Conservation (phyloP, 2,888 invertebrate genomes). For the Polia nebulosa region DNA sequence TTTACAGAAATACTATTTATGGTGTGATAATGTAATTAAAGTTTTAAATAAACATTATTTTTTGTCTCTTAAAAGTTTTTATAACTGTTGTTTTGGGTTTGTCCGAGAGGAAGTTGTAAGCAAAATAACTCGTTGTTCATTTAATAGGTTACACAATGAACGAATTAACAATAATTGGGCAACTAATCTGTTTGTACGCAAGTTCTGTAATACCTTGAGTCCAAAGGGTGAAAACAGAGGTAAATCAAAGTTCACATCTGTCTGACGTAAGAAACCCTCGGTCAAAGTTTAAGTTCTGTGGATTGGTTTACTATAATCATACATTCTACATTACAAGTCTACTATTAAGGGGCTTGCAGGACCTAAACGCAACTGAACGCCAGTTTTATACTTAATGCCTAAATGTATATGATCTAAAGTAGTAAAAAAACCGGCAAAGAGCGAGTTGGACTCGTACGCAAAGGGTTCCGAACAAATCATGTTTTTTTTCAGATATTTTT, state of each 20-base stretch:
- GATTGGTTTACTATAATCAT: too few relatives aligned
- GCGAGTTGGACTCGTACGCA: too few relatives aligned
- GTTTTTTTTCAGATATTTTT: too few relatives aligned
- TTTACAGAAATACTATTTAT: neutral
- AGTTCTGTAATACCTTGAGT: neutral
- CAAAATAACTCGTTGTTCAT: neutral
- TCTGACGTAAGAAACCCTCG: neutral
- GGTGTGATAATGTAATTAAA: neutral
- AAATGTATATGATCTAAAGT: too few relatives aligned
- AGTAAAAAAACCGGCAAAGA: too few relatives aligned
- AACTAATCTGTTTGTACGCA: neutral
- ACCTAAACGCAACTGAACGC: too few relatives aligned
- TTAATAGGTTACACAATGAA: neutral
- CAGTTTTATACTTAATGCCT: too few relatives aligned
- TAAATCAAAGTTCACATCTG: slow-evolving; percentile 8
- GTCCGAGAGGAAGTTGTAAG: neutral
- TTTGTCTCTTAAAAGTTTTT: neutral
- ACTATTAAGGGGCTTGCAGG: too few relatives aligned
- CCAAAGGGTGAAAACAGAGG: neutral
- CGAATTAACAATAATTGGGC: neutral
- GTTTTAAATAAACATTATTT: neutral
- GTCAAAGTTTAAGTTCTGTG: neutral
- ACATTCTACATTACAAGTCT: too few relatives aligned
- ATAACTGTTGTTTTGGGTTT: neutral
- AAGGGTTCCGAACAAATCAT: too few relatives aligned